Conservation (phyloP, 2,113 vertebrate species). For the Eretmochelys imbricata region DNA sequence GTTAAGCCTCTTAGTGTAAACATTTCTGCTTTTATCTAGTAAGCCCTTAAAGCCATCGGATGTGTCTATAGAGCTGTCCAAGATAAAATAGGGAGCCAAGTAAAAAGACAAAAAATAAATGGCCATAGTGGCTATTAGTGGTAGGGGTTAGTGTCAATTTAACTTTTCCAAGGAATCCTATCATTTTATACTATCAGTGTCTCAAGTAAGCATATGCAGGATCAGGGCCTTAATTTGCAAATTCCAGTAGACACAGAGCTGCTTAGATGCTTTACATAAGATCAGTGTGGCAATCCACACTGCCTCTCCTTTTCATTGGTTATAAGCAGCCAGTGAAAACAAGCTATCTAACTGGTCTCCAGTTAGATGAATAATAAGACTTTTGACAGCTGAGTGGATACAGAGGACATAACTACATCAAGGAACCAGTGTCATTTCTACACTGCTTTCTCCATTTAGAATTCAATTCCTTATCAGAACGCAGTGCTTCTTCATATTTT, state of each 20-base stretch:
- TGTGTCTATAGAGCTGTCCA: slow-evolving; percentile 53
- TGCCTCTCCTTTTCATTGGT: fast-evolving
- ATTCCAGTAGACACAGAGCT: neutral
- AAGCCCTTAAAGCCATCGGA: slow-evolving; percentile 65
- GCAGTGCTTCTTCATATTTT: neutral
- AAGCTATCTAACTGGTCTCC: neutral
- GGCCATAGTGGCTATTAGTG: neutral
- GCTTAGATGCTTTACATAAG: neutral
- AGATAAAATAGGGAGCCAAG: slow-evolving; percentile 62
- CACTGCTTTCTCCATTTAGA: neutral
- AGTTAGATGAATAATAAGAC: neutral
- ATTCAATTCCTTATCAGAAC: neutral
- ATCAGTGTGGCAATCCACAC: neutral
- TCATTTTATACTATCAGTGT: neutral
- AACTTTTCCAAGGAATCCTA: neutral
- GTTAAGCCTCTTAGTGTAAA: slow-evolving; percentile 66
- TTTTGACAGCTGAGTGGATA: neutral
- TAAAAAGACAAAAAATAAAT: slow-evolving; percentile 41
- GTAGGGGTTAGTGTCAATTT: neutral
- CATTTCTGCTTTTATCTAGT: slow-evolving; percentile 63
- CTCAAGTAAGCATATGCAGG: neutral
- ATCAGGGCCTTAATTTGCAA: neutral
- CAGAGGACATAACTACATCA: neutral
- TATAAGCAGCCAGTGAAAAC: neutral
- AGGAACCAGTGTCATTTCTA: neutral